phyloP scores from a whole-genome alignment of 2,113 vertebrate genomes.

The Albula glossodonta region DNA sequence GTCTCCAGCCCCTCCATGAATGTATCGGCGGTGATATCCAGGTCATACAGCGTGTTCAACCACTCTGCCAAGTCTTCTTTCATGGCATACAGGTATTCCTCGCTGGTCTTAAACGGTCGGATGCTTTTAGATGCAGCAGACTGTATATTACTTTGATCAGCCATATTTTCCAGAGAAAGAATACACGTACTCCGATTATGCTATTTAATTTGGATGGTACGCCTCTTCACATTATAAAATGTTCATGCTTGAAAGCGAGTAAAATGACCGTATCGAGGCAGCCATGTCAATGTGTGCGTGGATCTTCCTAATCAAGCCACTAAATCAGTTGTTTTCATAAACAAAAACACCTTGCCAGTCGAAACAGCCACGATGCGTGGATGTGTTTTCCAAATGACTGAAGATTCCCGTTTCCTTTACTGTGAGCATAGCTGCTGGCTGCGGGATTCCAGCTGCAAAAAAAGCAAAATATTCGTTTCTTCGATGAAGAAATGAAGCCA shows the following conservation, averaged over 20 bases:
- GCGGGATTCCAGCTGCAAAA: constrained; percentile 23
- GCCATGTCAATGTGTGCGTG: constrained; percentile 52
- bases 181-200: constrained; percentile 23
- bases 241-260: constrained; percentile 31
- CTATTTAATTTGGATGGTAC: constrained; percentile 49
- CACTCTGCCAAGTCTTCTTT: constrained; percentile 97
- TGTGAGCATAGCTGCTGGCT: constrained; percentile 53
- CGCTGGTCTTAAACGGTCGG: constrained; percentile 83
- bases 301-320: constrained; percentile 33
- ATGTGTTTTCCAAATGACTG: constrained; percentile 64
- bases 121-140: constrained; percentile 78
- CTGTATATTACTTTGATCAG: constrained; percentile 79
- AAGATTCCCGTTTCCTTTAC: constrained; percentile 49
- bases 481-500: neutral
- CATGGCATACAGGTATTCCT: constrained; percentile 95
- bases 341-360: constrained; percentile 49
- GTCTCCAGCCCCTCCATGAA: constrained; percentile 88
- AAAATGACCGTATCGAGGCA: constrained; percentile 50
- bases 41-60: constrained; percentile 84
- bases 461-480: neutral
- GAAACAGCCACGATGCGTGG: constrained; percentile 54
- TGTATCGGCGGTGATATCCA: constrained; percentile 78
- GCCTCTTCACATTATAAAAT: constrained; percentile 49
- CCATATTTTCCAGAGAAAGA: constrained; percentile 58
- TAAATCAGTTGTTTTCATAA: constrained; percentile 47